Base-by-base conservation (phyloP, 2,113 vertebrate genomes). In the Papio anubis region DNA sequence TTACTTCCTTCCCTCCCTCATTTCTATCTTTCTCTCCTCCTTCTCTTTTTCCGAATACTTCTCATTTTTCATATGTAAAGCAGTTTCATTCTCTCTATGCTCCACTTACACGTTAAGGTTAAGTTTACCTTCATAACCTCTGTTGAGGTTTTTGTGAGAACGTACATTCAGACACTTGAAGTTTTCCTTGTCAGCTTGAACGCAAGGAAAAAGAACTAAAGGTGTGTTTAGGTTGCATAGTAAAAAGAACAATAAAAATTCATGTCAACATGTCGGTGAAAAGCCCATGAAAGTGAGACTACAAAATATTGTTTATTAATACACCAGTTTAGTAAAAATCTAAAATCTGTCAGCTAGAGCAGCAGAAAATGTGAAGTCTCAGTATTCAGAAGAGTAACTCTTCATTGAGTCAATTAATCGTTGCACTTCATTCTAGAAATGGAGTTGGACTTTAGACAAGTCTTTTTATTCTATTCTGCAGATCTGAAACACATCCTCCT, bases 241-340 rank as follows among this genome's bases (percentile, higher is more conserved):
- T 90, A 95, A 92, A 96, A 97, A 75, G 55, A 96, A 94, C 84
- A 96, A 90, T 78, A 43, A 97, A 96, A 97, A 83, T 93, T 90
- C 61, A 85, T 70, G 35, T 88, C 96, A 96, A 23, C 66, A 61
- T 94, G 76, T 96, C 94, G 96, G 88, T 45, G 23, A 85, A 88
- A 96, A 96, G 59, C 8, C 32, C 30, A 80, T 82, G 57, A 94
- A 97, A 81, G 17, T 88, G 40, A 97, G 57, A 90, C 43, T 70
- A 90, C 35, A 73, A 45, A 70, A 45, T 23, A 68, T 82, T 97
- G 55, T 96, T 97, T 94, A 94, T 88, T 97, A 97, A 80, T 84
- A 88, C 11, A 30, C 30, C 1, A 25, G 43, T 75, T 78, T 38
- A 97, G 45, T 61, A 84, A 95, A 96, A 97, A 90, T 85, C 27